Percentiles rank a stretch among this genome's conserved stretches.
Conservation (phyloP, 2,888 invertebrate species). For the Morpho achilles region DNA sequence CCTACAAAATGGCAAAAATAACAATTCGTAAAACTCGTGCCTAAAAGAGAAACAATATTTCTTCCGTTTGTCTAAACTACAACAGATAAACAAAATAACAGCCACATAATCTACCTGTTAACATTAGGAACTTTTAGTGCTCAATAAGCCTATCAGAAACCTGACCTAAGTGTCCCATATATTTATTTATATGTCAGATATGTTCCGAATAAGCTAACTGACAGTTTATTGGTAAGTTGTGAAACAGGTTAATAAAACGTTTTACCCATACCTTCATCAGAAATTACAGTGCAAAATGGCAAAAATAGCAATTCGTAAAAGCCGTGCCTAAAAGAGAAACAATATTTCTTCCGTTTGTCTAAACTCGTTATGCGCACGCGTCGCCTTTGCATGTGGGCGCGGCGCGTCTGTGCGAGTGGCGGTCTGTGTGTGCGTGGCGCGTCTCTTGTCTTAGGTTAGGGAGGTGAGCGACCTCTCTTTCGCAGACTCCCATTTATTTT, state of each 20-base stretch:
- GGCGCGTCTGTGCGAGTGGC: slow-evolving; percentile 38
- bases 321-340: slow-evolving; percentile 70
- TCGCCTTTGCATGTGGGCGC: slow-evolving; percentile 51
- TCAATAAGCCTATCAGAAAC: no score
- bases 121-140: no score
- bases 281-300: background rate
- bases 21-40: no score
- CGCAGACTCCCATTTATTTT: slow-evolving; percentile 75
- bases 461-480: slow-evolving; percentile 76
- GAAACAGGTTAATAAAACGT: no score
- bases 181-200: no score
- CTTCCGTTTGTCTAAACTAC: slow-evolving; percentile 77
- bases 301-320: slow-evolving; percentile 43
- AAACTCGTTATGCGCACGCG: slow-evolving; percentile 75
- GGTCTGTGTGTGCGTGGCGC: slow-evolving; percentile 61
- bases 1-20: slow-evolving; percentile 16
- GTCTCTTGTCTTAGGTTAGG: slow-evolving; percentile 79
- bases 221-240: no score
- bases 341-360: slow-evolving; percentile 78
- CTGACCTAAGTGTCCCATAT: no score
- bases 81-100: no score
- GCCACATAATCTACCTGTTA: no score
- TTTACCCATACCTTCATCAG: no score
- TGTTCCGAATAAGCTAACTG: no score
- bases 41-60: slow-evolving; percentile 61